These are phyloP conservation scores for Myotis brandtii DNA, from an alignment of 2,113 vertebrate genomes.

Conservation along the genomic window DNA sequence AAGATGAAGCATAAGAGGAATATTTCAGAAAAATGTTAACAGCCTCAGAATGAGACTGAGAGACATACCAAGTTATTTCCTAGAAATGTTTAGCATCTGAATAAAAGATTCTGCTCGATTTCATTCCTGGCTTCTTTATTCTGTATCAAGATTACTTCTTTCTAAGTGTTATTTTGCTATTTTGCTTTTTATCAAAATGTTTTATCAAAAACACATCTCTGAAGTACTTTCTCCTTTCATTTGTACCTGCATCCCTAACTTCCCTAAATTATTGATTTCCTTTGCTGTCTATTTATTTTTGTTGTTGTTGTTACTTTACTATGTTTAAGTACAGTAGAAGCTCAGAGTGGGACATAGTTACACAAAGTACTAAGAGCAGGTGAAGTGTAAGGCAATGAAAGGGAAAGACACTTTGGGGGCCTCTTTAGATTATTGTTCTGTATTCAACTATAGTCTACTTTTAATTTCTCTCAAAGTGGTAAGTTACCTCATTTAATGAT, in stretches of 20 bases:
- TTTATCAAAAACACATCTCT: neutral
- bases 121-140: neutral
- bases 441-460: neutral
- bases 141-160: neutral
- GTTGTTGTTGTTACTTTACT: neutral
- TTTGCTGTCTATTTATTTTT: neutral
- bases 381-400: neutral
- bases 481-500: neutral
- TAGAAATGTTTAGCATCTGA: neutral
- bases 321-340: neutral
- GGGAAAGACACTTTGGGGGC: neutral
- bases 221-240: neutral
- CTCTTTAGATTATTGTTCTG: neutral
- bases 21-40: neutral
- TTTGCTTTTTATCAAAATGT: neutral
- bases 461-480: neutral
- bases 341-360: neutral
- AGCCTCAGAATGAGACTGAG: neutral
- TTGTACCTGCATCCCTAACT: neutral
- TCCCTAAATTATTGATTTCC: neutral
- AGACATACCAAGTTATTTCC: neutral
- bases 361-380: neutral
- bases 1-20: neutral
- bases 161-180: neutral
- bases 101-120: neutral